These are phyloP conservation scores for Astreopora myriophthalma DNA, from an alignment of 64 coral and sea anemone species.

Conservation along the genomic window DNA sequence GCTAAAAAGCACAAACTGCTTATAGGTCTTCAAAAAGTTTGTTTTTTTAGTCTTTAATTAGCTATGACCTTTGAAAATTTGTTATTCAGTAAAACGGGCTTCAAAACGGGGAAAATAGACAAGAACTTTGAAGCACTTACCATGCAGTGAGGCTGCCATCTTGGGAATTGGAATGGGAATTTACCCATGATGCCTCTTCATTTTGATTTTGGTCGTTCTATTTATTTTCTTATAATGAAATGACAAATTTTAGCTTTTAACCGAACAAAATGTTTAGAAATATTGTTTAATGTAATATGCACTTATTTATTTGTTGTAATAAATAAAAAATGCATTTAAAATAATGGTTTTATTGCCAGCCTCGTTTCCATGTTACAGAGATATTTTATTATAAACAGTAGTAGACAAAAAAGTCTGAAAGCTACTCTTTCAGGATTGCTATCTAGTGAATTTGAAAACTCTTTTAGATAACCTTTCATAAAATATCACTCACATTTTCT, in stretches of 20 bases:
- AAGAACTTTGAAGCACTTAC: not conserved
- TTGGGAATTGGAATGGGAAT: no score
- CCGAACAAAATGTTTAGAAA: not conserved
- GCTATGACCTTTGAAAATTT: not conserved
- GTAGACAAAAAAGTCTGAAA: not conserved
- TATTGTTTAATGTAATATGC: not conserved
- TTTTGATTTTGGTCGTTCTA: not conserved
- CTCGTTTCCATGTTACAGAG: not conserved
- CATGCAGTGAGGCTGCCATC: not conserved
- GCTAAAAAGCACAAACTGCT: not conserved
- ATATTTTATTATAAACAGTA: no score
- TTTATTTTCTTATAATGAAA: not conserved
- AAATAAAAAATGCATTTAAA: not conserved
- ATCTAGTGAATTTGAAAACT: not conserved
- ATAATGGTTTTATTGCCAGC: not conserved
- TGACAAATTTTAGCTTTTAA: not conserved
- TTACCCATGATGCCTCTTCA: not conserved
- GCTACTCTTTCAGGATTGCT: not conserved
- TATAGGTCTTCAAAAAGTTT: no score
- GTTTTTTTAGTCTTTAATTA: no score
- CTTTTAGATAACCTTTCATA: no score
- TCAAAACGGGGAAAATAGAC: not conserved
- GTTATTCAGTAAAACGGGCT: not conserved
- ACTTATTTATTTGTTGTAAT: not conserved
- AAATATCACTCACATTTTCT: constrained; percentile 7